These are phyloP conservation scores for Calyptommatus sinebrachiatus DNA, from an alignment of 2,113 vertebrate genomes.

Conservation along the genomic window DNA sequence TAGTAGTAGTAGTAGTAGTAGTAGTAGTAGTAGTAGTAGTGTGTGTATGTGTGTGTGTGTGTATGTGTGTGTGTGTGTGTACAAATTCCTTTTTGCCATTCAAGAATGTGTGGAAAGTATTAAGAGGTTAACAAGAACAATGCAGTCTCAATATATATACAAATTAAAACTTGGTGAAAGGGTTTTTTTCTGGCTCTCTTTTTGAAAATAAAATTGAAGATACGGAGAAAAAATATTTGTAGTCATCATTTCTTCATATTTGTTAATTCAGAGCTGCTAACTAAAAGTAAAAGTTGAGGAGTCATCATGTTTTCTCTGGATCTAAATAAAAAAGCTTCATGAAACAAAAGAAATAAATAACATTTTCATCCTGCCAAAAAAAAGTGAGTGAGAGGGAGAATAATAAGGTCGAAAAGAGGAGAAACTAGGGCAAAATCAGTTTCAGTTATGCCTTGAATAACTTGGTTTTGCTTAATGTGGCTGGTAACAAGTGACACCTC, in stretches of 20 bases:
- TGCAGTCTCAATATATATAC: not conserved
- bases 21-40: too few species aligned
- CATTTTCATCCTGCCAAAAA: not conserved
- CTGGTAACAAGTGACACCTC: too few species aligned
- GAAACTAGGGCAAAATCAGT: not conserved
- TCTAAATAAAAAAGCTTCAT: slow-evolving; percentile 4
- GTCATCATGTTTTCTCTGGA: not conserved
- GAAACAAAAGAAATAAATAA: not conserved
- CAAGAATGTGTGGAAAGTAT: not conserved
- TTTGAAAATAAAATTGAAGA: not conserved
- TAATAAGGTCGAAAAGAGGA: not conserved
- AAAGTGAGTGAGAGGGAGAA: too few species aligned
- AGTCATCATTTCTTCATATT: not conserved
- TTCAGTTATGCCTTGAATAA: too few species aligned
- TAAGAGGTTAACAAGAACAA: slow-evolving; percentile 3
- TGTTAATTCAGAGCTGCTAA: slow-evolving; percentile 28
- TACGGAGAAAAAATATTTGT: accelerated
- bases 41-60: too few species aligned
- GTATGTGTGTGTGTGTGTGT: too few species aligned
- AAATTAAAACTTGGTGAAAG: not conserved
- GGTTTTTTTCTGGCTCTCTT: not conserved
- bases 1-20: too few species aligned
- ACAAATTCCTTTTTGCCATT: too few species aligned
- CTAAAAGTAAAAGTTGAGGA: slow-evolving; percentile 20
- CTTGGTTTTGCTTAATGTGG: too few species aligned